Evolutionary conservation across 2,797 vertebrate species (phyloP).

Genomic region (Myioborus miniatus): DNA sequence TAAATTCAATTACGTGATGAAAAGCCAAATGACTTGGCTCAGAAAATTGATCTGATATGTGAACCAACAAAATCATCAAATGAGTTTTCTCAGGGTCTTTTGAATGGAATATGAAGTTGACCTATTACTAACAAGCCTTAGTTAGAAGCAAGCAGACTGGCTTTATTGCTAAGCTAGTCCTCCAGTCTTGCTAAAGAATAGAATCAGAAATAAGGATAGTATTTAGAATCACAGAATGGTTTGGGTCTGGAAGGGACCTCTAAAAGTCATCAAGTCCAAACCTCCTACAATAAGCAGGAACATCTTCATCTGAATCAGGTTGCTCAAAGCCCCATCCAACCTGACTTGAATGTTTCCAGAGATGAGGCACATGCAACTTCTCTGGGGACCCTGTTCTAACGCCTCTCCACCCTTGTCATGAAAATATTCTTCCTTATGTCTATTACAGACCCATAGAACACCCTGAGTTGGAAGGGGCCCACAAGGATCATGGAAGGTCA

Average conservation of each 20-base stretch:
- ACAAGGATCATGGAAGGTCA: background rate
- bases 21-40: background rate
- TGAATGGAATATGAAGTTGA: background rate
- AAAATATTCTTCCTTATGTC: background rate
- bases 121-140: background rate
- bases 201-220: background rate
- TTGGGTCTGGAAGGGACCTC: background rate
- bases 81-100: background rate
- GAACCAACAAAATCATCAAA: background rate
- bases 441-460: background rate
- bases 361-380: background rate
- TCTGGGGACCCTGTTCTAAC: background rate
- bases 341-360: background rate
- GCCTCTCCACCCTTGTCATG: background rate
- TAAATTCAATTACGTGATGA: constrained; percentile 4
- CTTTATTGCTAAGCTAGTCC: background rate
- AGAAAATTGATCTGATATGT: constrained; percentile 7
- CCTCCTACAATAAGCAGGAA: background rate
- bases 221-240: background rate
- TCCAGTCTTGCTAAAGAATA: background rate
- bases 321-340: background rate
- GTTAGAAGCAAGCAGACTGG: background rate
- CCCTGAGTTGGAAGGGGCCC: background rate
- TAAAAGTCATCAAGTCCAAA: background rate
- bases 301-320: background rate